Conservation (phyloP, 1,140 invertebrate genomes). For the Chlorops oryzae region DNA sequence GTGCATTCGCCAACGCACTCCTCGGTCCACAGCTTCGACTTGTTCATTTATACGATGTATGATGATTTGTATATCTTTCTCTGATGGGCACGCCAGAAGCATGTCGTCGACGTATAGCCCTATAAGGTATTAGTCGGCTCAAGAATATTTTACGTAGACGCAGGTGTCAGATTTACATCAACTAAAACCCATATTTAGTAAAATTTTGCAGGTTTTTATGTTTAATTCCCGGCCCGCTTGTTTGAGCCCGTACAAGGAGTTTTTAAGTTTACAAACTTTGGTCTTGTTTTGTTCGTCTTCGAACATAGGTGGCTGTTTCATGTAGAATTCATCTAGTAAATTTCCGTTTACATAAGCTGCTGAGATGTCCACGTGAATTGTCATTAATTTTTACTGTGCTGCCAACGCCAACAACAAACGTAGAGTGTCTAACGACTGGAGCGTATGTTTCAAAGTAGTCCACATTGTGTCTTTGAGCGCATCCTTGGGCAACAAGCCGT, state of each 20-base stretch:
- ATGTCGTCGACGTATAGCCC: conserved; percentile 28
- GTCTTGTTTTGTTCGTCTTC: too few species aligned
- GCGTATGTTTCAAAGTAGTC: conserved; percentile 41
- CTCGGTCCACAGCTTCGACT: conserved; percentile 30
- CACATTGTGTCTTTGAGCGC: conserved; percentile 23
- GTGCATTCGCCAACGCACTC: conserved; percentile 3
- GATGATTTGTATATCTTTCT: conserved; percentile 16
- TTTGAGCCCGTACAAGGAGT: conserved; percentile 6
- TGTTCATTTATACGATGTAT: conserved; percentile 16
- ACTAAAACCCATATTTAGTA: conserved; percentile 1
- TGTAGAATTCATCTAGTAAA: too few species aligned
- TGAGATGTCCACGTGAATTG: too few species aligned
- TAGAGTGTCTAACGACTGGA: conserved; percentile 23
- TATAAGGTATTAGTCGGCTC: not conserved
- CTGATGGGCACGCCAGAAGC: conserved; percentile 16
- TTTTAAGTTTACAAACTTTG: too few species aligned
- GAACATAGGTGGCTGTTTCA: too few species aligned
- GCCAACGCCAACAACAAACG: conserved; percentile 22
- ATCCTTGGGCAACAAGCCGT: conserved; percentile 39
- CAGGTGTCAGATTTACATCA: too few species aligned
- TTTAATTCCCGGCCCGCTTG: too few species aligned
- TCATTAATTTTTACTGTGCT: too few species aligned
- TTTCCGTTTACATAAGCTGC: too few species aligned
- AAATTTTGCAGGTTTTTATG: not conserved
- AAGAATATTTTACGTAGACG: too few species aligned